Percentiles rank a stretch among this genome's conserved stretches.
phyloP scores from a whole-genome alignment of 2,888 invertebrate genomes.

The Blastobasis lacticolella region DNA sequence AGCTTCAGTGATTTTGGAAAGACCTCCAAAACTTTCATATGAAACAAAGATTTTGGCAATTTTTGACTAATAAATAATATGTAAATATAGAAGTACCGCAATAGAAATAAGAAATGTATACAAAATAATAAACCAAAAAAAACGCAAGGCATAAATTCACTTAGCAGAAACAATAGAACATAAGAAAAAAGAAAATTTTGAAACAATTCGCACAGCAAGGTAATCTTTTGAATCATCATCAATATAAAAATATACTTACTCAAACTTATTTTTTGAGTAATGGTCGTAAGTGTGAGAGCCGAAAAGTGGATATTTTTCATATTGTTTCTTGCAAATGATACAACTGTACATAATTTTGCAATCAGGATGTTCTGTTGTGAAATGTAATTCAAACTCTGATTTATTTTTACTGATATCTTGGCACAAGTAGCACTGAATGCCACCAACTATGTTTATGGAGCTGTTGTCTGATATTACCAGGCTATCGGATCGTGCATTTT shows the following conservation, averaged over 20 bases:
- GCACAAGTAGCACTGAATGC: constrained; percentile 71
- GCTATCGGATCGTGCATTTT: constrained; percentile 20
- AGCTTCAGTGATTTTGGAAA: too few species aligned
- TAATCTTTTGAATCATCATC: too few species aligned
- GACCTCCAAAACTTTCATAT: too few species aligned
- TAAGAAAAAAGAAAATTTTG: too few species aligned
- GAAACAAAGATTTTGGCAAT: too few species aligned
- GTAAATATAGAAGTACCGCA: too few species aligned
- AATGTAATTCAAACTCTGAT: constrained; percentile 70
- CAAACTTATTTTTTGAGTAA: constrained; percentile 40
- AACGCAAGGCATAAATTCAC: too few species aligned
- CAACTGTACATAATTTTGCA: constrained; percentile 65
- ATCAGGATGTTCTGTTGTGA: constrained; percentile 50
- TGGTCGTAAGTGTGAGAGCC: constrained; percentile 74
- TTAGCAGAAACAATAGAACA: too few species aligned
- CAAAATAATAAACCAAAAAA: too few species aligned
- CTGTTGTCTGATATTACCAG: constrained; percentile 54
- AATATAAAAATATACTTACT: constrained; percentile 34
- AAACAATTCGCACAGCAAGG: too few species aligned
- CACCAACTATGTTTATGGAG: constrained; percentile 51
- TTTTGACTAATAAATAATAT: too few species aligned
- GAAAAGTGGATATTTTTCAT: constrained; percentile 68
- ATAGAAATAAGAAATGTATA: too few species aligned
- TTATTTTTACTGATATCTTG: constrained; percentile 62
- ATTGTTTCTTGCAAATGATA: constrained; percentile 70